These are phyloP conservation scores for Cherax destructor DNA, from an alignment of 1,140 invertebrate species.

Conservation along the genomic window DNA sequence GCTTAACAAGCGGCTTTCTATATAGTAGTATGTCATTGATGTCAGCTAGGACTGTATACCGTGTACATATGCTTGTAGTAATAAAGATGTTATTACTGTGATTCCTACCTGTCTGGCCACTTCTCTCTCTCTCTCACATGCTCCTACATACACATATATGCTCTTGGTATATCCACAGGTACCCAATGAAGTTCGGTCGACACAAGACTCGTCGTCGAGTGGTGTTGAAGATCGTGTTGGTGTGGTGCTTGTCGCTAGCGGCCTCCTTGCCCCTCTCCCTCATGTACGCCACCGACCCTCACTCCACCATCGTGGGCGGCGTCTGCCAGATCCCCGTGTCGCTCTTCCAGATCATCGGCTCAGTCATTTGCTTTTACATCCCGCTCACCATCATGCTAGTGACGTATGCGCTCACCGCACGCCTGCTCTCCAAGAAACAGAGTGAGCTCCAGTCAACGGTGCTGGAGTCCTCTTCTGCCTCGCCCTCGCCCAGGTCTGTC, in stretches of 20 bases:
- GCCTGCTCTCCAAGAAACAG: constrained; percentile 85
- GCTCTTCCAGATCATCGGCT: constrained; percentile 93
- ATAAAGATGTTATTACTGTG: no score
- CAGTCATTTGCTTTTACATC: constrained; percentile 96
- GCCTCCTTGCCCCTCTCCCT: constrained; percentile 91
- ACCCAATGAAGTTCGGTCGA: constrained; percentile 91
- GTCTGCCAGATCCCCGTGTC: constrained; percentile 92
- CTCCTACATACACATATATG: no score
- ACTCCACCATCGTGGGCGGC: constrained; percentile 82
- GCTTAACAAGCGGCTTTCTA: no score
- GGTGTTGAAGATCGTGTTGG: constrained; percentile 91
- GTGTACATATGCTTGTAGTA: no score
- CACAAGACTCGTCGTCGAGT: constrained; percentile 91
- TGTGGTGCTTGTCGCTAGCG: constrained; percentile 91
- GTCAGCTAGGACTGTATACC: no score
- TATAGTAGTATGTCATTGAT: no score
- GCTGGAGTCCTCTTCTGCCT: constrained; percentile 43
- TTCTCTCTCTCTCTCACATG: no score
- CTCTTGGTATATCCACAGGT: constrained; percentile 73
- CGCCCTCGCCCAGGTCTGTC: constrained; percentile 51
- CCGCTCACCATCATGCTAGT: constrained; percentile 95
- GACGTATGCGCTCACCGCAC: constrained; percentile 93
- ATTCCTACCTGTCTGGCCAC: no score
- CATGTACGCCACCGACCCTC: constrained; percentile 91
- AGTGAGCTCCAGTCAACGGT: constrained; percentile 81